phyloP scores from a whole-genome alignment of 2,797 vertebrate species.

The Sitta carolinensis region DNA sequence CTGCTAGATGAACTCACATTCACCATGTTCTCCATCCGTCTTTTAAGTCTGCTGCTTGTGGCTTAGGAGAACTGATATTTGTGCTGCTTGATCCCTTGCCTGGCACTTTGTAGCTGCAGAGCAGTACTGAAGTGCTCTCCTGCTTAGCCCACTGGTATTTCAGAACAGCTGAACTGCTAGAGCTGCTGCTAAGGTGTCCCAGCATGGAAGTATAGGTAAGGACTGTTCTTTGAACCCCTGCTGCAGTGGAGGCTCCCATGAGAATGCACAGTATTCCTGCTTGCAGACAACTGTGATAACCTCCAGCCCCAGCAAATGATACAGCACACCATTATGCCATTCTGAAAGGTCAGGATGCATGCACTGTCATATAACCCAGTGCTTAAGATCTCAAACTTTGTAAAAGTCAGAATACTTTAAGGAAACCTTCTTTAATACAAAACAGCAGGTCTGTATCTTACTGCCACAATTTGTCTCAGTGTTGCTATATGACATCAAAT shows the following conservation, averaged over 20 bases:
- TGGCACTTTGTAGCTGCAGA: not conserved
- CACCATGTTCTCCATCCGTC: accelerated
- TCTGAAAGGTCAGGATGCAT: not conserved
- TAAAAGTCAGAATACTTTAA: not conserved
- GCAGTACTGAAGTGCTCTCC: accelerated
- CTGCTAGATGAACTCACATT: not conserved
- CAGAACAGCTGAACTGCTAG: not conserved
- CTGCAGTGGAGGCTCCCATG: not conserved
- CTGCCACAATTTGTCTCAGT: not conserved
- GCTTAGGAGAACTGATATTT: not conserved
- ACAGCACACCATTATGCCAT: not conserved
- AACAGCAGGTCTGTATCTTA: not conserved
- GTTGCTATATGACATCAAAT: not conserved
- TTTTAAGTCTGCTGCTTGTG: not conserved
- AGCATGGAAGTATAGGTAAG: not conserved
- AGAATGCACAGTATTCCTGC: not conserved
- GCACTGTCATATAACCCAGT: not conserved
- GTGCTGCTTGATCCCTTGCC: not conserved
- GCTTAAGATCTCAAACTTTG: not conserved
- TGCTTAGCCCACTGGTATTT: not conserved
- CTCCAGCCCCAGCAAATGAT: not conserved
- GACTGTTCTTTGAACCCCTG: not conserved
- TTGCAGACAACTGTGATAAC: not conserved
- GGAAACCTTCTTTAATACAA: not conserved
- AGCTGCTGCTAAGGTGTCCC: not conserved